Base-by-base conservation (phyloP, 2,888 invertebrate genomes). In the Stenichneumon culpator region DNA sequence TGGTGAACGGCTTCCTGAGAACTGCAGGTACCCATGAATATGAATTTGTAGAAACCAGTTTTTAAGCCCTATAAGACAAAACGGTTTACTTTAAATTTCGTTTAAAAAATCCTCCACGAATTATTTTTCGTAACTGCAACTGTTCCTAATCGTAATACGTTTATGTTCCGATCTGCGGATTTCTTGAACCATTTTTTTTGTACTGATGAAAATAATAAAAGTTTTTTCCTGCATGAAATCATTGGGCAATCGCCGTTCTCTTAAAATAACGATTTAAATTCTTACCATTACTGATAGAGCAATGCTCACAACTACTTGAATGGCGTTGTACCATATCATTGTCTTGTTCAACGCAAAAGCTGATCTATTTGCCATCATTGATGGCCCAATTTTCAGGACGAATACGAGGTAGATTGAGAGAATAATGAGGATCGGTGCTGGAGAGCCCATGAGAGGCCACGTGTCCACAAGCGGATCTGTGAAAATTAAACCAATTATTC, bases 261-360 rank as follows among this genome's bases (percentile, higher is more conserved):
- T 32, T 6, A 6, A 32, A 79, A 68, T 47, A 3, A 54, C 16
- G 1, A 28, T 39, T 73, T 67, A 79, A 90, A 39, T 92, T 90
- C 90, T 93, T 90, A 93, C 96, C 92, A 95, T 94, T 28, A 94
- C 92, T 86, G 95, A 95, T 89, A 98, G 95, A 95, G 96, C 98
- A 16, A 96, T 93, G 90, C 98, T 98, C 94, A 98, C 97, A 16
- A 97, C 67, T 5, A 99, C 98, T 95, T 99, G 98, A 79, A 97
- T 96, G n/a, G 97, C 95, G 92, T 99, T 99, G 94, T 99, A 99
- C 0, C 95, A 92, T 22, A 97, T 95, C 92, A 98, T 95, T 0
- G 97, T 92, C 67, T 95, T 95, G 90, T 97, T 97, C 79, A 98
- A 92, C 88, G 97, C 96, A 90, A 96, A 97, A 0, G 97, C 96